Conservation (phyloP, 1,140 invertebrate species). For the Semibalanus balanoides region DNA sequence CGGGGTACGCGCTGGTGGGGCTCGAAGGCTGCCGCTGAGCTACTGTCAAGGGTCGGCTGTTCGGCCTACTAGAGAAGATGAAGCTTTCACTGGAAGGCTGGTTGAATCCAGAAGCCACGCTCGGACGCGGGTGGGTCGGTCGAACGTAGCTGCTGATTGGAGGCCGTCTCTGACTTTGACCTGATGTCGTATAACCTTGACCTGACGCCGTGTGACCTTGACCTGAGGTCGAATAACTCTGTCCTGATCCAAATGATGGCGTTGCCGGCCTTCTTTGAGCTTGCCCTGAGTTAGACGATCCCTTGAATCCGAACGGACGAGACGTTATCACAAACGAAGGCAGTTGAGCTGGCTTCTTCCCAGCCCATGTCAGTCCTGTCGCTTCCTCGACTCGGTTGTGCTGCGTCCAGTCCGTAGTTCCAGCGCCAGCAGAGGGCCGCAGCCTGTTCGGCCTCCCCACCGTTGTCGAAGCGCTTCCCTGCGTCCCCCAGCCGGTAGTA, state of each 20-base stretch:
- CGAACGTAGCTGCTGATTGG: not conserved
- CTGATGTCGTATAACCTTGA: not conserved
- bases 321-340: not conserved
- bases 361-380: too few relatives aligned
- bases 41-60: not conserved
- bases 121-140: not conserved
- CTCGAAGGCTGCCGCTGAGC: not conserved
- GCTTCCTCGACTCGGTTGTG: not conserved
- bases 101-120: not conserved
- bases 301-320: not conserved
- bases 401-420: not conserved
- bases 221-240: too few relatives aligned
- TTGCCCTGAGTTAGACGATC: not conserved
- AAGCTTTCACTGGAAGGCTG: not conserved
- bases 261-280: not conserved
- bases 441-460: too few relatives aligned
- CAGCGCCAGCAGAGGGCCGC: too few relatives aligned
- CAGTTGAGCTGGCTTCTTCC: not conserved
- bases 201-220: too few relatives aligned
- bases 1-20: too few relatives aligned
- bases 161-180: not conserved
- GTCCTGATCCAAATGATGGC: too few relatives aligned
- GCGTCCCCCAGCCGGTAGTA: too few relatives aligned
- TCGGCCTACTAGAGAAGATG: not conserved
- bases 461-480: too few relatives aligned